phyloP scores from a whole-genome alignment of 2,113 vertebrate genomes.

The Coryphaenoides rupestris region DNA sequence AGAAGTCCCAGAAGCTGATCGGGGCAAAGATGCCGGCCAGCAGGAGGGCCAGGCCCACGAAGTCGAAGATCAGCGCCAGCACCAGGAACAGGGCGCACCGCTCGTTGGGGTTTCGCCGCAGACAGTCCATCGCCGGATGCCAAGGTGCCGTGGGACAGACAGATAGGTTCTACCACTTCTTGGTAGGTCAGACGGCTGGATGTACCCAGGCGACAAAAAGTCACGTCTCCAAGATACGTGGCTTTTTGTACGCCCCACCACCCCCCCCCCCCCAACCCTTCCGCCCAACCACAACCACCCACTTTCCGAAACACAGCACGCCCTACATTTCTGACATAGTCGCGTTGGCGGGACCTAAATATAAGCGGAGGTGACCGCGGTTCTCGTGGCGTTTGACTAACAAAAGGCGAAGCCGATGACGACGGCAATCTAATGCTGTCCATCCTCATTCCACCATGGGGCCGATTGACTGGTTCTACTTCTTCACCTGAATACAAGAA shows the following conservation, averaged over 20 bases:
- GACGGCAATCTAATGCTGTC: background rate
- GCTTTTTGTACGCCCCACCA: conserved; percentile 2
- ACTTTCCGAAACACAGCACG: conserved; percentile 17
- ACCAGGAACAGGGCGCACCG: conserved; percentile 53
- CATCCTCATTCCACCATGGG: conserved; percentile 40
- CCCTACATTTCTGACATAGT: conserved; percentile 31
- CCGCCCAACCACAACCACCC: background rate
- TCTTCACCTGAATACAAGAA: conserved; percentile 3
- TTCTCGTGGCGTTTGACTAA: background rate
- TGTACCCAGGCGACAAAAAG: background rate
- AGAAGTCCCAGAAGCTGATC: conserved; percentile 83
- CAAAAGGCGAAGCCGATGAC: background rate
- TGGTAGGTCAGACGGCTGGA: background rate
- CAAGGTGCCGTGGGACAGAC: too few species aligned
- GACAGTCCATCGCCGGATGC: conserved; percentile 43
- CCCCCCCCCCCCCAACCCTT: too few species aligned
- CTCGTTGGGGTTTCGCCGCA: conserved; percentile 17
- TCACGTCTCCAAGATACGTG: background rate
- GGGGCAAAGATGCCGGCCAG: conserved; percentile 77
- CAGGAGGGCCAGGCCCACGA: conserved; percentile 72
- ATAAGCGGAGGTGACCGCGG: conserved; percentile 9
- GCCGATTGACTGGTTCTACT: conserved; percentile 32
- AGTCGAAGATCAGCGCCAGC: conserved; percentile 74
- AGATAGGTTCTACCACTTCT: too few species aligned
- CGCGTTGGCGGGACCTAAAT: conserved; percentile 5